Evolutionary conservation across 2,797 vertebrate genomes (phyloP), one percentile per base, ranked within the genome.

Genomic region (Sardinella longiceps): DNA sequence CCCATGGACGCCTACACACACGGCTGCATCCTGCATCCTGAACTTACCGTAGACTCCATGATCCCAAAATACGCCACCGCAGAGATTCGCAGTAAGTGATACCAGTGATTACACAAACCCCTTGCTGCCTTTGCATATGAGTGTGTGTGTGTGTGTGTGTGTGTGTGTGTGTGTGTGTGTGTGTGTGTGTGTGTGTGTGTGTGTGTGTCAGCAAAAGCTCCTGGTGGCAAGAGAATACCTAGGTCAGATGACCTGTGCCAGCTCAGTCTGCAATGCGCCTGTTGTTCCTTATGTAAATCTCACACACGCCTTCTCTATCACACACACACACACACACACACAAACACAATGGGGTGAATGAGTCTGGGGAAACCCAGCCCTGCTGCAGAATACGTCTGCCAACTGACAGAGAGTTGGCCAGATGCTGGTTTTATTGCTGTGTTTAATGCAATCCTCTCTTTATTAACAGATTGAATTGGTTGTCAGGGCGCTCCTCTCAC

Each of bases 31-130:
- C 97, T 99, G 87, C 98, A 99, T 89, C 98, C 98, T 0, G 98
- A 99, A 93, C 97, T 99, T 94, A 99, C 98, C 92, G 96, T 95
- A 0, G 98, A 99, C 95, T 99, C 98, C 92, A 99, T 99, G 98
- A 99, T 99, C 95, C 98, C 98, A 95, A 99, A 99, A 97, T 99
- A 99, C 82, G 98, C 98, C 95, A 99, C 98, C 25, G 97, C 97
- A 88, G 98, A 99, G 96, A 99, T 99, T 95, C 98, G 98, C 93
- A 97, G 98, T 99, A 97, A 99, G 98, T 99, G 87, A 92, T 87
- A 89, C 86, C 84, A 87, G 70, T 77, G 70, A 77, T 77, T 77
- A 77, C 70, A 77, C 70, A 77, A 77, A 43, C 14, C 33, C 37
- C 37, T 77, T 33, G 70, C 33, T 43, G 5, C 70, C 70, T 92